Base-by-base conservation (phyloP, 1,140 invertebrate species). In the Cephus cinctus region DNA sequence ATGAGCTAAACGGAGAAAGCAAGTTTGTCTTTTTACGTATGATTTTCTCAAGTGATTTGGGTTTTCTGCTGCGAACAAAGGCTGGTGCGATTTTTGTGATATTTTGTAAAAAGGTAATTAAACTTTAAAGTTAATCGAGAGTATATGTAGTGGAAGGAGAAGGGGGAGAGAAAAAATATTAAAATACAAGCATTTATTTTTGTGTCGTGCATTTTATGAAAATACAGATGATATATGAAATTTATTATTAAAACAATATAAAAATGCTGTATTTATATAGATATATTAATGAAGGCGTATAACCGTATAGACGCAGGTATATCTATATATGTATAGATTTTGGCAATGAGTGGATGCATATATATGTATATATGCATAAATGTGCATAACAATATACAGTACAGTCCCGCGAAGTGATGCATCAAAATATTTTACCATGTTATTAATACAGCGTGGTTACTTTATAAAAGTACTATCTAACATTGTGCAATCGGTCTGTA, bases 41-140 rank as follows among this genome's bases (percentile, higher is more conserved):
- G 25, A 16, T 27, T 48, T 23, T 20, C 3, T 16, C 9, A 16
- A 39, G 34, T 11, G 15, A 41, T 43, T 63, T 69, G 51, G n/a
- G 51, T 61, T 69, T 60, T 56, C 56, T 64, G 60, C 58, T 69
- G 59, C 60, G 59, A 71, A 69, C 58, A 67, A 73, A 71, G 70
- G 66, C 71, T 75, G 71, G 71, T 75, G 67, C 64, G 63, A 74
- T 74, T 73, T 69, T 75, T 75, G 73, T 76, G 73, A 76, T 76
- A 76, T 73, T 73, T 76, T 73, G 65, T 74, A 76, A 73, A 73
- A 64, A 61, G 50, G 53, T 50, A 40, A 43, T 16, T 36, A 42
- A 21, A 20, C 8, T 22, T 30, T 47, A 43, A 25, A 22, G 23
- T 62, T 55, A 61, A 60, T 51, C 50, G 47, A 64, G 39, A 42